phyloP scores from a whole-genome alignment of 2,888 invertebrate species.

The Xestia ashworthii region DNA sequence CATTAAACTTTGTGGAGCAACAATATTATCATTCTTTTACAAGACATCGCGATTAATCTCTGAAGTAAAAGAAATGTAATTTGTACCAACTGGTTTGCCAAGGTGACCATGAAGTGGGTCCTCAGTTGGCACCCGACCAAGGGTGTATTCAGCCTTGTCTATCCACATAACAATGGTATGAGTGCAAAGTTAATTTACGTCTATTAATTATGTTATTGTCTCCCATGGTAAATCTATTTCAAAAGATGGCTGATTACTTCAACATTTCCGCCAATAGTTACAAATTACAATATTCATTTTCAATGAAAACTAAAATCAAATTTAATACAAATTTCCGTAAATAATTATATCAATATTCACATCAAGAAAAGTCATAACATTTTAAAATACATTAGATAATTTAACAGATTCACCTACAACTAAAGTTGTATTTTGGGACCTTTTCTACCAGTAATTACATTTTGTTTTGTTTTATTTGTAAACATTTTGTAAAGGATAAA shows the following conservation, averaged over 20 bases:
- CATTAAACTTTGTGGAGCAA: slow-evolving; percentile 7
- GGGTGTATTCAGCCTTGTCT: slow-evolving; percentile 40
- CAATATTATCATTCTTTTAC: slow-evolving; percentile 7
- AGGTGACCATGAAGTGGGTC: slow-evolving; percentile 38
- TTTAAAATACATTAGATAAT: neutral
- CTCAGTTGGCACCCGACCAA: slow-evolving; percentile 51
- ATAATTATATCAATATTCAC: neutral
- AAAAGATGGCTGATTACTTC: slow-evolving; percentile 14
- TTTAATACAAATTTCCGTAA: too few relatives aligned
- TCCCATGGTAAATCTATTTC: neutral
- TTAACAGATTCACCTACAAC: neutral
- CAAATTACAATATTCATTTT: slow-evolving; percentile 1
- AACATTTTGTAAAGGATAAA: neutral
- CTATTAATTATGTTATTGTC: slow-evolving; percentile 13
- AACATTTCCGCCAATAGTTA: slow-evolving; percentile 2
- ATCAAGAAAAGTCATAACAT: neutral
- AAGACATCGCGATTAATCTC: slow-evolving; percentile 23
- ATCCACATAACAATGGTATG: slow-evolving; percentile 12
- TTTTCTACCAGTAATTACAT: neutral
- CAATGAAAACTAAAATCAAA: neutral
- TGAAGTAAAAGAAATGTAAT: slow-evolving; percentile 39
- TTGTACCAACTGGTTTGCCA: slow-evolving; percentile 23
- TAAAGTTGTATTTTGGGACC: neutral
- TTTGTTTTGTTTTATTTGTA: neutral
- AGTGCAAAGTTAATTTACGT: slow-evolving; percentile 31